Evolutionary conservation across 2,888 invertebrate genomes (phyloP), one percentile per base, ranked within the genome.

Genomic region (Ectemnius continuus): DNA sequence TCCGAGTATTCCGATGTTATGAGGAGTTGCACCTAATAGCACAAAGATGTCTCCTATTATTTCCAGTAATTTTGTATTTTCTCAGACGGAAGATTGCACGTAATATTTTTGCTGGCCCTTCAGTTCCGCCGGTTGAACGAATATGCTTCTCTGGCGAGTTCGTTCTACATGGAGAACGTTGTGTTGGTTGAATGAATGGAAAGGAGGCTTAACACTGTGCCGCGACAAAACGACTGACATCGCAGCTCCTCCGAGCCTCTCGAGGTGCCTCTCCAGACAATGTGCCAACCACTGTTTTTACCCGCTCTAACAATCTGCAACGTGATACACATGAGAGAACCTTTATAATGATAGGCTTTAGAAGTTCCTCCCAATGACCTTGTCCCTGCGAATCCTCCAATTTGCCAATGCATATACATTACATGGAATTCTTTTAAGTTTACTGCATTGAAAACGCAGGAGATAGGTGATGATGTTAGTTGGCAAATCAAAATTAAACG

Each of bases 211-310:
- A 52, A 52, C 52, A 52, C 13, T 52, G 16, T 52, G 52, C 6
- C 1, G 52, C 52, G 52, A 52, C 52, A 52, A 52, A 14, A 13
- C 46, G 47, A 58, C 45, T 28, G 8, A 18, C 8, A 47, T n/a
- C 20, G 14, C 58, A 18, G 58, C 16, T 52, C 4, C 14, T 52
- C 5, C 4, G 4, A 52, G 52, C 16, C 16, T 14, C 52, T 52
- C 16, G 6, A 14, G 14, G 52, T 4, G 16, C n/a, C 16, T 11
- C 14, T 52, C 14, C 5, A 70, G 66, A 6, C 14, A 3, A 47
- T 46, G n/a, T 5, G 47, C 13, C 45, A 11, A 26, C 28, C 61
- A 3, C 18, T 13, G 1, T 14, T 45, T 68, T 68, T 68, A 52
- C 13, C 23, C 14, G 23, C 59, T 14, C 23, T 11, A 11, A 36